phyloP scores from a whole-genome alignment of 2,113 vertebrate genomes.

The Microcebus ravelobensis region DNA sequence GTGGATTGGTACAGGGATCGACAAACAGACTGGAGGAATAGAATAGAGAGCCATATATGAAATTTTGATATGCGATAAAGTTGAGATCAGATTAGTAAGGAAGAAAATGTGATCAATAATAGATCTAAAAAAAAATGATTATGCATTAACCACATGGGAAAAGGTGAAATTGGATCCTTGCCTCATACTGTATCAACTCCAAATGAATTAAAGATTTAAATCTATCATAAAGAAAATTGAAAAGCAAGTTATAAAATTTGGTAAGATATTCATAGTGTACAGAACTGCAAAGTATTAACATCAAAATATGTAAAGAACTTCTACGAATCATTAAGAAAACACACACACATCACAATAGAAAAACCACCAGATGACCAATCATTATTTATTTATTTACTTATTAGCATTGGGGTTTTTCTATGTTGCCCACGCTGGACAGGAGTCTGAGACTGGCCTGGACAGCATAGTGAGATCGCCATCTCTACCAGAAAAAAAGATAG shows the following conservation, averaged over 20 bases:
- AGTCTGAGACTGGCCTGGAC: too few relatives aligned
- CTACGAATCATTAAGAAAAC: constrained; percentile 21
- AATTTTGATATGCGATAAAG: background rate
- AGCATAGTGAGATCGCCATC: too few relatives aligned
- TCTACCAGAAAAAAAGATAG: too few relatives aligned
- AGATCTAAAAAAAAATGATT: background rate
- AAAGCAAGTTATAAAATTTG: background rate
- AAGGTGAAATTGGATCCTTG: background rate
- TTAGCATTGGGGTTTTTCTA: too few relatives aligned
- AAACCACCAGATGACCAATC: background rate
- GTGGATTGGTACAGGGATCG: background rate
- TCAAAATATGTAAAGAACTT: constrained; percentile 3
- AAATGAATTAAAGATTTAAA: background rate
- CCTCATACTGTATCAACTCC: background rate
- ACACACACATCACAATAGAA: background rate
- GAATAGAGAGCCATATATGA: background rate
- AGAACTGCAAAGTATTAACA: background rate
- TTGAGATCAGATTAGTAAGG: background rate
- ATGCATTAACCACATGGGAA: background rate
- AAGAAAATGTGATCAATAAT: background rate
- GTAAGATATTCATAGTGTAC: background rate
- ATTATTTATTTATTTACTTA: too few relatives aligned
- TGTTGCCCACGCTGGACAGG: too few relatives aligned
- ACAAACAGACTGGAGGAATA: background rate
- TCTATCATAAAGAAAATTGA: background rate